Conservation (phyloP, 2,888 invertebrate genomes). For the Mellilla xanthometata region DNA sequence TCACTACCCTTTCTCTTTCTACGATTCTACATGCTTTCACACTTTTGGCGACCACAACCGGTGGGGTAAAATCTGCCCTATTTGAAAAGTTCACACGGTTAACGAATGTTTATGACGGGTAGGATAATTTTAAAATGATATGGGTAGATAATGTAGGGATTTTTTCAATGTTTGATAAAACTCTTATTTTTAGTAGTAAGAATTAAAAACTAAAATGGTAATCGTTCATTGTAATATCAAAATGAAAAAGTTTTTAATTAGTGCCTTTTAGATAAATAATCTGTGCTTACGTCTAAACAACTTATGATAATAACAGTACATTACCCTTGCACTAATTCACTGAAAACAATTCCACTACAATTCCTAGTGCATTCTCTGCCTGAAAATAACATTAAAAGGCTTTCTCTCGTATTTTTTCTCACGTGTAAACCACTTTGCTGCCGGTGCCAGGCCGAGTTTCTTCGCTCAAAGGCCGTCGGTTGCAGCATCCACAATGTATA, state of each 20-base stretch:
- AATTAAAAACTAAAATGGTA: no score
- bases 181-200: no score
- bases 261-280: no score
- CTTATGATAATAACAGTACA: no score
- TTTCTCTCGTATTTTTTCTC: constrained; percentile 23
- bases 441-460: constrained; percentile 55
- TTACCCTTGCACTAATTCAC: no score
- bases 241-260: no score
- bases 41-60: constrained; percentile 58
- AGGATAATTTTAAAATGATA: background rate
- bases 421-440: constrained; percentile 59
- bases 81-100: constrained; percentile 51
- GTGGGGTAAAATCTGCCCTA: constrained; percentile 42
- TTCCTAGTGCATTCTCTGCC: no score
- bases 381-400: constrained; percentile 22
- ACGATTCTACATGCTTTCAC: constrained; percentile 73
- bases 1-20: constrained; percentile 51
- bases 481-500: constrained; percentile 37
- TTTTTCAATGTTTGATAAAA: no score
- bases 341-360: no score
- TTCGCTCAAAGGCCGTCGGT: constrained; percentile 62
- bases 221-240: no score
- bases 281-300: no score
- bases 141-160: no score
- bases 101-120: constrained; percentile 38